phyloP scores from a whole-genome alignment of 2,113 vertebrate species.

The Neogobius melanostomus region DNA sequence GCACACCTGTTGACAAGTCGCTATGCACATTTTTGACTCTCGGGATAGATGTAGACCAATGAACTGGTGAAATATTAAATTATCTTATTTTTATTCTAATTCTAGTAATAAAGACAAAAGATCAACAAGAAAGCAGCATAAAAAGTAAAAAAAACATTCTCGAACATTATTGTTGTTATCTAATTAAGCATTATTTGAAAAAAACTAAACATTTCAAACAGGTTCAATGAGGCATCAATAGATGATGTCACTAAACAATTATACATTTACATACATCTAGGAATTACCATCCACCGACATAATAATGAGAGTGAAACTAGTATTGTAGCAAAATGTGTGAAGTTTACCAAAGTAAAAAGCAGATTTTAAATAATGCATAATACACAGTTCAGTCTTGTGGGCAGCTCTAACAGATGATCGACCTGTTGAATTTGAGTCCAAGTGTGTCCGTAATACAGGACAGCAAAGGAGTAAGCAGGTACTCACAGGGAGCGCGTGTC shows the following conservation, averaged over 20 bases:
- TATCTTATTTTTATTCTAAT: background rate
- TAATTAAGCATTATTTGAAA: background rate
- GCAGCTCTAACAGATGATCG: background rate
- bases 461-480: background rate
- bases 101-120: no score
- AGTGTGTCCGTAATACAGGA: background rate
- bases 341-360: background rate
- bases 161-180: background rate
- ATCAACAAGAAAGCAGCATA: background rate
- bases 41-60: background rate
- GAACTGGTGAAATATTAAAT: no score
- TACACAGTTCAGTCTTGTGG: background rate
- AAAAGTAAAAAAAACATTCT: no score
- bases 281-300: no score
- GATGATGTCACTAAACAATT: no score
- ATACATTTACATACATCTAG: no score
- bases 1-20: background rate
- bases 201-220: background rate
- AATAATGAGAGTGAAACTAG: no score
- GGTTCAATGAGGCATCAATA: background rate
- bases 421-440: background rate
- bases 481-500: conserved; percentile 78
- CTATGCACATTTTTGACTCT: background rate
- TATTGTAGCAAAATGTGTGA: background rate
- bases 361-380: background rate